Evolutionary conservation across 2,797 vertebrate genomes (phyloP).

Genomic region (Chelonia mydas): DNA sequence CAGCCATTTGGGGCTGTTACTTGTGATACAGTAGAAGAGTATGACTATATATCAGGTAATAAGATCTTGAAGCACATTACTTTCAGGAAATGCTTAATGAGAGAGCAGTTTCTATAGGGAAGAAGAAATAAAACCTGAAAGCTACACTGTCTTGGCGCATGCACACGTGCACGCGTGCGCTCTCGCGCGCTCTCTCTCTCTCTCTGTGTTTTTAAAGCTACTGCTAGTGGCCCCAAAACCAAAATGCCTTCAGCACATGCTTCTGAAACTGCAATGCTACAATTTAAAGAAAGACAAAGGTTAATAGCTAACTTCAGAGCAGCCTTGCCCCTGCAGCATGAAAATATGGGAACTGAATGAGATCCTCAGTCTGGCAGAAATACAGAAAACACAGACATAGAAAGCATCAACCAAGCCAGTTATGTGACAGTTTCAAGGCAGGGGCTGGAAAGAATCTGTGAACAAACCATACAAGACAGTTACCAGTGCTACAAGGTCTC

Average conservation of each 20-base stretch:
- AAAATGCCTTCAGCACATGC: neutral
- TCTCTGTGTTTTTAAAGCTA: neutral
- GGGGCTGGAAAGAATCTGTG: neutral
- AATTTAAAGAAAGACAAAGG: too few relatives aligned
- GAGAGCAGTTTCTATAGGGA: neutral
- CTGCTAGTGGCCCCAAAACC: neutral
- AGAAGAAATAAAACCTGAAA: neutral
- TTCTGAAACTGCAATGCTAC: neutral
- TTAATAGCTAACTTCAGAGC: too few relatives aligned
- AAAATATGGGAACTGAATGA: neutral
- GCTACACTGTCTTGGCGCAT: neutral
- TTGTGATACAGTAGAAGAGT: neutral
- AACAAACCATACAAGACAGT: neutral
- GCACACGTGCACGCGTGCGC: too few relatives aligned
- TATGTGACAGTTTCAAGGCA: neutral
- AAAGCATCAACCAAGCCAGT: too few relatives aligned
- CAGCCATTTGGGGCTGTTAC: neutral
- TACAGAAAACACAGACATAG: neutral
- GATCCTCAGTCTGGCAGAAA: neutral
- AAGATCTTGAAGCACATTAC: neutral
- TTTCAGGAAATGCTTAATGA: neutral
- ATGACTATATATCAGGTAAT: too few relatives aligned
- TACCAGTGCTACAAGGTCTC: too few relatives aligned
- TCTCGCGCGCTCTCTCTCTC: too few relatives aligned
- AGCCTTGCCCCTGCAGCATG: neutral